Conservation (phyloP, 2,113 vertebrate species). For the Haemorhous mexicanus region DNA sequence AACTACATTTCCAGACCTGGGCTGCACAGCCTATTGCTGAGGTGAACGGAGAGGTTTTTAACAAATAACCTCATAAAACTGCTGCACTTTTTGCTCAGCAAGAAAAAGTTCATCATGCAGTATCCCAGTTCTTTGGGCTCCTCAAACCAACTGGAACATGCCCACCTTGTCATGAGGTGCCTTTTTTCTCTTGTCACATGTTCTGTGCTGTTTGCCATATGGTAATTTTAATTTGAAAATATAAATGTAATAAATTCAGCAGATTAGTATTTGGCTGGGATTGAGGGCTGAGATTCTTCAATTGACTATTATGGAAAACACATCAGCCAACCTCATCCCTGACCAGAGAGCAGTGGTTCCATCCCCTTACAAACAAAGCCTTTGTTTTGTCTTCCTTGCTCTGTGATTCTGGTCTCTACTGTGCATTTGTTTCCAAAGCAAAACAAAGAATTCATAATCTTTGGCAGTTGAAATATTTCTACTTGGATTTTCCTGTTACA, state of each 20-base stretch:
- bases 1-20: slow-evolving; percentile 61
- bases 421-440: slow-evolving; percentile 66
- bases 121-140: not conserved
- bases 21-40: not conserved
- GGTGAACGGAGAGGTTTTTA: not conserved
- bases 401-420: slow-evolving; percentile 33
- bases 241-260: slow-evolving; percentile 71
- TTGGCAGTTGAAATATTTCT: slow-evolving; percentile 44
- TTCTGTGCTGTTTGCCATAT: slow-evolving; percentile 52
- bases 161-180: not conserved
- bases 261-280: slow-evolving; percentile 64
- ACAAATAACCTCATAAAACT: slow-evolving; percentile 12
- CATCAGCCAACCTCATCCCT: slow-evolving; percentile 68
- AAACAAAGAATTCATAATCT: slow-evolving; percentile 47
- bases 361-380: slow-evolving; percentile 63
- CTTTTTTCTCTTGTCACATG: slow-evolving; percentile 7
- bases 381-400: slow-evolving; percentile 56
- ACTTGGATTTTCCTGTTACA: slow-evolving; percentile 22
- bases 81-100: not conserved
- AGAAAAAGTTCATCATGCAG: not conserved
- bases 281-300: slow-evolving; percentile 57
- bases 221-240: slow-evolving; percentile 66
- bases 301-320: slow-evolving; percentile 66
- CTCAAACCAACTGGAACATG: not conserved
- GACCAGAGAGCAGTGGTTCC: slow-evolving; percentile 51